phyloP scores from a whole-genome alignment of 2,888 invertebrate genomes.

The Schizaphis graminum region DNA sequence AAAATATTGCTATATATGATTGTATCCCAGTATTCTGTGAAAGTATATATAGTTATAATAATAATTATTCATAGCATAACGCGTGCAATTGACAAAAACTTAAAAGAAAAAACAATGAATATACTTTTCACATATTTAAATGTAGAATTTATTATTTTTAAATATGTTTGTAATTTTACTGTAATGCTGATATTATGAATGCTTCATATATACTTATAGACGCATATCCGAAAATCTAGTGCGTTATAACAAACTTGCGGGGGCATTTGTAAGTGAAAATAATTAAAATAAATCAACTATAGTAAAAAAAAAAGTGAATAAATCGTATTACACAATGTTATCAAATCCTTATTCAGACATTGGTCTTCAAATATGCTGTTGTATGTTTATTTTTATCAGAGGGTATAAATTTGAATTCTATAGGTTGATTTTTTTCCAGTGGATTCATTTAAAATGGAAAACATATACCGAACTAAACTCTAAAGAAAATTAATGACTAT shows the following conservation, averaged over 20 bases:
- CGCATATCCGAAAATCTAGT: not conserved
- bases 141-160: not conserved
- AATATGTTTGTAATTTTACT: not conserved
- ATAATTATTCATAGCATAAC: too few species aligned
- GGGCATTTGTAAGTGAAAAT: not conserved
- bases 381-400: not conserved
- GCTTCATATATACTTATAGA: not conserved
- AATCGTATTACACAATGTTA: not conserved
- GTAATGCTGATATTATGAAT: not conserved
- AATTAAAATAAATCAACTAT: not conserved
- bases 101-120: not conserved
- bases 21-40: too few species aligned
- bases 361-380: not conserved
- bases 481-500: not conserved
- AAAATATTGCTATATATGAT: too few species aligned
- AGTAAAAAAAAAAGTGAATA: not conserved
- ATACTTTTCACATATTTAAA: not conserved
- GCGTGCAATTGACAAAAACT: too few species aligned
- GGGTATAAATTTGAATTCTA: not conserved
- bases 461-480: too few species aligned
- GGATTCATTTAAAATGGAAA: not conserved
- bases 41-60: too few species aligned
- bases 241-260: not conserved
- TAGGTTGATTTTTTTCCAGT: not conserved
- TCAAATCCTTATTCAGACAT: not conserved